These are phyloP conservation scores for Linurgus olivaceus DNA, from an alignment of 2,797 vertebrate species.

Conservation along the genomic window DNA sequence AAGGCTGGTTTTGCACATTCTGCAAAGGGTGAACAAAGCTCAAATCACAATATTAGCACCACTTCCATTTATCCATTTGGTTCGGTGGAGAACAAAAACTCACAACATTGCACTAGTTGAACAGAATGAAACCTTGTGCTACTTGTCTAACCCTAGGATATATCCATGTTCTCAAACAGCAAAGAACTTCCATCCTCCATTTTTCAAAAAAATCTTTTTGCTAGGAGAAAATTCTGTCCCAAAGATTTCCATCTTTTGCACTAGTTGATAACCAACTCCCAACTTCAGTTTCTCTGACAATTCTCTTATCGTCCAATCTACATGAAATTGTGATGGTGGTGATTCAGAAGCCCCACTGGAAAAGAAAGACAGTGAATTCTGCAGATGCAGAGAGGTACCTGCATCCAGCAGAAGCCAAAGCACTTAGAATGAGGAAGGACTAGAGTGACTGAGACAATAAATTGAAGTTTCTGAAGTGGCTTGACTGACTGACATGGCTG, in stretches of 20 bases:
- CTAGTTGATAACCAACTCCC: background rate
- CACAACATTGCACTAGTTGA: background rate
- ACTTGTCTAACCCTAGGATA: background rate
- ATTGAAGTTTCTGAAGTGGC: background rate
- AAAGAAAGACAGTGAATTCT: background rate
- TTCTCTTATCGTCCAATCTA: background rate
- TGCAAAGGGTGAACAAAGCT: background rate
- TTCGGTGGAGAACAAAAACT: background rate
- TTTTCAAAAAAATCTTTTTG: background rate
- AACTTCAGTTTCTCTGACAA: background rate
- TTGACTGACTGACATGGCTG: background rate
- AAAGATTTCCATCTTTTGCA: background rate
- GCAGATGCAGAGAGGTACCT: background rate
- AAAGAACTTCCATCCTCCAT: background rate
- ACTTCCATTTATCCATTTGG: background rate
- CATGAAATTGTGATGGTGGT: background rate
- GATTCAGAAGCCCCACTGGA: background rate
- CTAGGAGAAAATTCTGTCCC: background rate
- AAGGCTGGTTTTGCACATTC: background rate
- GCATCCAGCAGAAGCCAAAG: background rate
- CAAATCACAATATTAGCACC: background rate
- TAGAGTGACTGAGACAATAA: background rate
- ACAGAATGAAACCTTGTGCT: background rate
- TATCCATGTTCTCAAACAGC: background rate
- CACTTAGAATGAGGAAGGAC: background rate